phyloP scores from a whole-genome alignment of 1,140 invertebrate genomes.

The Bactericera cockerelli region DNA sequence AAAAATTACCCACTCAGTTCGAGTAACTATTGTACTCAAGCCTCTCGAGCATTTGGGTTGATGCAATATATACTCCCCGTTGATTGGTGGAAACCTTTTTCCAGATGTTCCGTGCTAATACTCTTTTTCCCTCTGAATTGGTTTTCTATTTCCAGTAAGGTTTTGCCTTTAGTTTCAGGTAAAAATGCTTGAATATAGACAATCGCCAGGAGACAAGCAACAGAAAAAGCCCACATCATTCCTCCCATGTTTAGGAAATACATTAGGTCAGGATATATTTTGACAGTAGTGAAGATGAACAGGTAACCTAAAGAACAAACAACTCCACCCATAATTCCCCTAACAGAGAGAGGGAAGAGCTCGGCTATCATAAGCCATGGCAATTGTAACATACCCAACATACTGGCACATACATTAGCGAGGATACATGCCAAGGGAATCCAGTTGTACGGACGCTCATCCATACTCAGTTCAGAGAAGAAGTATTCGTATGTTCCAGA shows the following conservation, averaged over 20 bases:
- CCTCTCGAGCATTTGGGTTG: not conserved
- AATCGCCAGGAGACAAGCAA: conserved; percentile 42
- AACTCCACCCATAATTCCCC: conserved; percentile 47
- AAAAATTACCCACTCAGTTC: too few species aligned
- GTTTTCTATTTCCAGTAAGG: conserved; percentile 53
- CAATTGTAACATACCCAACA: conserved; percentile 52
- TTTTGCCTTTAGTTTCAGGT: conserved; percentile 65
- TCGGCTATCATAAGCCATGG: conserved; percentile 60
- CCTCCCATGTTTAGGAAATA: conserved; percentile 42
- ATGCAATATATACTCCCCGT: not conserved
- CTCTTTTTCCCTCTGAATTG: conserved; percentile 23
- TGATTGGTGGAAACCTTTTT: conserved; percentile 5
- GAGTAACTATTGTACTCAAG: too few species aligned
- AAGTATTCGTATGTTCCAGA: conserved; percentile 31
- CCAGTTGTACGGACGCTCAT: conserved; percentile 30
- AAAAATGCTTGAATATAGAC: conserved; percentile 40
- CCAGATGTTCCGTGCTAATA: not conserved
- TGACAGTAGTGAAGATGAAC: conserved; percentile 49
- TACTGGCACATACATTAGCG: conserved; percentile 49
- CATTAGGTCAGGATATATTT: conserved; percentile 46
- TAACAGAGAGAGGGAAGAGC: conserved; percentile 45
- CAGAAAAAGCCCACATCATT: conserved; percentile 57
- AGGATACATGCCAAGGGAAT: conserved; percentile 44
- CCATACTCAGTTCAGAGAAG: conserved; percentile 26
- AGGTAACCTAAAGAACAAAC: conserved; percentile 49